Evolutionary conservation across 1,140 invertebrate genomes (phyloP).

Genomic region (Drosophila bifasciata): DNA sequence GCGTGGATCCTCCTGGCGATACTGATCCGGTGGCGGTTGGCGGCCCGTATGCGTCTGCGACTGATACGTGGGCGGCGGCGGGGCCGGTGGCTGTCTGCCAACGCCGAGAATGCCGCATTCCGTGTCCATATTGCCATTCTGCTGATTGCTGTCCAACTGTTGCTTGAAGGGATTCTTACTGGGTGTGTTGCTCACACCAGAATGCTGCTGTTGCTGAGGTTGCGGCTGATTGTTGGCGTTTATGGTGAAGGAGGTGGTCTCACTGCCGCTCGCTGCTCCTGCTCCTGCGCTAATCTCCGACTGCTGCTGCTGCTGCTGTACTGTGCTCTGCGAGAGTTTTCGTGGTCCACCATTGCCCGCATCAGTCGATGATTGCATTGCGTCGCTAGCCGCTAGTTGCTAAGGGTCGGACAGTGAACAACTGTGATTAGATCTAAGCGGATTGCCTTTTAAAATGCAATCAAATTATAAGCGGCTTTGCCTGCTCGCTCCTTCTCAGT

Average conservation of each 20-base stretch:
- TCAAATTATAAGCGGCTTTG: conserved; percentile 67
- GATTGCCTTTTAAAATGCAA: conserved; percentile 78
- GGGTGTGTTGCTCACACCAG: conserved; percentile 51
- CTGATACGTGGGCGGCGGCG: conserved; percentile 46
- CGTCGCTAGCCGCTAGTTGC: conserved; percentile 78
- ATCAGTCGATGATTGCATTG: conserved; percentile 84
- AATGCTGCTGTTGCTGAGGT: conserved; percentile 22
- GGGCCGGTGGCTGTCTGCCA: conserved; percentile 43
- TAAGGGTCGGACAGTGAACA: conserved; percentile 25
- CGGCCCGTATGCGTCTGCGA: conserved; percentile 43
- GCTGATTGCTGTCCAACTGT: conserved; percentile 64
- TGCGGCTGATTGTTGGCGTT: conserved; percentile 41
- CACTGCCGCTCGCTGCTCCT: conserved; percentile 25
- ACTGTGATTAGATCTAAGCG: conserved; percentile 54
- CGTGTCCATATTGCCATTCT: conserved; percentile 67
- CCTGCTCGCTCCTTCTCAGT: not conserved
- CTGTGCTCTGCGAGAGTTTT: conserved; percentile 68
- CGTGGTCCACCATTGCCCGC: conserved; percentile 80
- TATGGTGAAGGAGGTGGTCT: conserved; percentile 73
- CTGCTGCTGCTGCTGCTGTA: conserved; percentile 54
- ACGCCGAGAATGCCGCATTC: conserved; percentile 65
- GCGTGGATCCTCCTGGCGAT: conserved; percentile 75
- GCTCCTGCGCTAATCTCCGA: conserved; percentile 41
- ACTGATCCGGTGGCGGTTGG: conserved; percentile 72
- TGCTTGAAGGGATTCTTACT: conserved; percentile 83